Percentiles rank a stretch among this genome's conserved stretches.
These are phyloP conservation scores for Ophion obscuratus DNA, from an alignment of 2,888 invertebrate genomes.

Conservation along the genomic window DNA sequence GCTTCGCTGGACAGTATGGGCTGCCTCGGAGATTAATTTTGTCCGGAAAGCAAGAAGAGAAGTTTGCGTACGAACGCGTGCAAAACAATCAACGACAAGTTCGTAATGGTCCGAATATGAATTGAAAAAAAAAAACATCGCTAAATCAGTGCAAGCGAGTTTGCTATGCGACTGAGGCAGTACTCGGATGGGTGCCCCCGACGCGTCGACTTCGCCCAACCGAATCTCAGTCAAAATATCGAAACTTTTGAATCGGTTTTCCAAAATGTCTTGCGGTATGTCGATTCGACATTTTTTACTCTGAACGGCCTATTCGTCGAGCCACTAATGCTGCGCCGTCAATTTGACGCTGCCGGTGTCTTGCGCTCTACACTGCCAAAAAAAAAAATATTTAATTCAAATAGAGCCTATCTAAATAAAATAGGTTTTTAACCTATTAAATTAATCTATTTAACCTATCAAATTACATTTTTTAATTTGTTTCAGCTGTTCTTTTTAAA, in stretches of 20 bases:
- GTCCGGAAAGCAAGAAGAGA: background rate
- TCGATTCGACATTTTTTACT: background rate
- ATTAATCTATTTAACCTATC: too few relatives aligned
- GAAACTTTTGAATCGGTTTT: background rate
- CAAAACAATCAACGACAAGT: background rate
- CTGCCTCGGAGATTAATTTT: slow-evolving; percentile 7
- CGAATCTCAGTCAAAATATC: too few relatives aligned
- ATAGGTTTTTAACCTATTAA: too few relatives aligned
- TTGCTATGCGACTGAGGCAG: background rate
- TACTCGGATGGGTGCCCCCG: too few relatives aligned
- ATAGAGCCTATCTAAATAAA: too few relatives aligned
- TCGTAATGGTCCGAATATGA: background rate
- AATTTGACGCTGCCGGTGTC: slow-evolving; percentile 19
- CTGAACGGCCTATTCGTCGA: too few relatives aligned
- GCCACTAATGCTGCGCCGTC: background rate
- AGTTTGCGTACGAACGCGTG: background rate
- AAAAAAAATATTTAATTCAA: too few relatives aligned
- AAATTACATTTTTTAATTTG: too few relatives aligned
- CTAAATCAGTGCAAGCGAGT: background rate
- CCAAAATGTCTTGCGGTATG: background rate
- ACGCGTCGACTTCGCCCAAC: too few relatives aligned
- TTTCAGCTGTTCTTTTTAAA: too few relatives aligned
- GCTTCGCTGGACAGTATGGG: background rate
- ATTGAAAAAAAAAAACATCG: background rate
- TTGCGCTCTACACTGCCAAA: too few relatives aligned